Conservation (phyloP, 30 jellyfish, hydroid and myxozoan genomes). For the Turritopsis rubra region DNA sequence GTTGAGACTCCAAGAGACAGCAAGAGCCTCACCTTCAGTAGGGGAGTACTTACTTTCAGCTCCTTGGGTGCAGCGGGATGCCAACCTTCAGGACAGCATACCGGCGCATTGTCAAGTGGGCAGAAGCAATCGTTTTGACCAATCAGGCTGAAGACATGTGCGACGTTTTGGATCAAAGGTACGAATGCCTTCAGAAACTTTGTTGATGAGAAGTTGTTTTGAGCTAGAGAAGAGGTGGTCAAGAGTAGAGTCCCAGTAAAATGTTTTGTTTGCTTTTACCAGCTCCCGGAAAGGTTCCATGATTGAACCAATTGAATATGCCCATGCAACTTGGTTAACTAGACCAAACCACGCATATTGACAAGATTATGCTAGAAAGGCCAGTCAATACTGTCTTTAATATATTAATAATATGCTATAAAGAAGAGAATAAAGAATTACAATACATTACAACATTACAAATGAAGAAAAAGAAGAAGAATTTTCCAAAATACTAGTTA, state of each 20-base stretch:
- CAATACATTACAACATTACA: too few relatives aligned
- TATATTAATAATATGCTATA: neutral
- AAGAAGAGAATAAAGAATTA: neutral
- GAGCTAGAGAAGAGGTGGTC: neutral
- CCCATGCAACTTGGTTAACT: conserved; percentile 11
- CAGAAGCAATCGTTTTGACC: conserved; percentile 4
- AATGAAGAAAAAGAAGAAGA: too few relatives aligned
- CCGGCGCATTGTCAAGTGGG: neutral
- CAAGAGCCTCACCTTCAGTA: conserved; percentile 1
- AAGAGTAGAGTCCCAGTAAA: neutral
- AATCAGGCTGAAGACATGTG: conserved; percentile 16
- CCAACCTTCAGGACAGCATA: neutral
- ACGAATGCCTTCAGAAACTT: neutral
- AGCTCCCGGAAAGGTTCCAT: conserved; percentile 13
- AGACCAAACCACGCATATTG: conserved; percentile 21
- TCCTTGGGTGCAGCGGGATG: neutral
- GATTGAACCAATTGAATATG: neutral
- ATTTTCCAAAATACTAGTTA: too few relatives aligned
- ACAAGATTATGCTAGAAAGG: conserved; percentile 2
- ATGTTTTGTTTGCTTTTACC: neutral
- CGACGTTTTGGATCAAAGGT: neutral
- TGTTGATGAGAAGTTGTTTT: neutral
- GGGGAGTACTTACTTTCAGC: neutral
- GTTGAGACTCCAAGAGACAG: neutral
- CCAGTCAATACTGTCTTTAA: neutral